Evolutionary conservation across 2,113 vertebrate species (phyloP), one percentile per base, ranked within the genome.

Genomic region (Eclectus roratus): DNA sequence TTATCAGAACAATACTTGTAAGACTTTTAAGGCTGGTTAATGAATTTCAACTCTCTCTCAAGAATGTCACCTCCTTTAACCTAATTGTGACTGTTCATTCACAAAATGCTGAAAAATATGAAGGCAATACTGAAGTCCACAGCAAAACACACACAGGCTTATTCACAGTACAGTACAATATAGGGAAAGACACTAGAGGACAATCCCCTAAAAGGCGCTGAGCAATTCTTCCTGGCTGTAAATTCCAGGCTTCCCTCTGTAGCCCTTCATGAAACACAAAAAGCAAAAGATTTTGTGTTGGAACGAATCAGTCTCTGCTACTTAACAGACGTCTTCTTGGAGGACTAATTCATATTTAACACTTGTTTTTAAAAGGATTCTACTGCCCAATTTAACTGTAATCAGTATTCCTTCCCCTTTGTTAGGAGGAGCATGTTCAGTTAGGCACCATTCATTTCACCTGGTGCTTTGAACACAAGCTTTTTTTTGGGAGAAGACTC

Each of bases 1-100:
- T 95, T 95, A 95, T 82, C 90, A 96, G 85, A 88, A 94, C 65
- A 84, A 86, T 29, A 81, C 41, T 24, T 70, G 44, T 28, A 85
- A 68, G 68, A 80, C 25, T 33, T 50, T 23, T 41, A 53, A 58
- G 47, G 28, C 19, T 52, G 46, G 85, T 95, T 58, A 74, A 95
- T 65, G 78, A 88, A 52, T 84, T 95, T 80, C 70, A 80, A 20
- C 17, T 87, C 35, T 63, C 28, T 85, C 33, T 81, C 74, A 82
- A 69, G 41, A 92, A 78, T 46, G 4, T 43, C 46, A 90, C 43
- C 72, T 70, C 33, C 70, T 52, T 90, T 52, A 88, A 61, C 56
- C 41, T 58, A 89, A 60, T 13, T 72, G 23, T n/a, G 27, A 94
- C 3, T 85, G n/a, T 35, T 85, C 64, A 66, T 77, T 93, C 24